Base-by-base conservation (phyloP, 2,797 vertebrate species). In the Molossus alvarezi region DNA sequence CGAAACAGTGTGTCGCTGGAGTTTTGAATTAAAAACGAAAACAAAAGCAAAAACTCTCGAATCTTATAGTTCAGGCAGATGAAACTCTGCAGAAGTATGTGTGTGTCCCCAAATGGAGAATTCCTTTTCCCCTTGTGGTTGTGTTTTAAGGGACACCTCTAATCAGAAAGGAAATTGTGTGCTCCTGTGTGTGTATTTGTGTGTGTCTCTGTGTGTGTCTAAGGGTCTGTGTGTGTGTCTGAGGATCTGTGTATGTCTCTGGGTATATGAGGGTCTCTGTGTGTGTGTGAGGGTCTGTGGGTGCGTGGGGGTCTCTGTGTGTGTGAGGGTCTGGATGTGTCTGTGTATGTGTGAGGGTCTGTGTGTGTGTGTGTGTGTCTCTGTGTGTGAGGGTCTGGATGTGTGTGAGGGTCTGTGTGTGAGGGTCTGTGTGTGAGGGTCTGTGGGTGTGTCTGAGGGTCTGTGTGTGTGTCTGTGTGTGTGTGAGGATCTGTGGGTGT, bases 121-220 rank as follows among this genome's bases (percentile, higher is more conserved):
- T 84, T 91, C 5, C 4, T 55, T 25, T 25, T 7, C 10, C 23
- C 53, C 55, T 25, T 64, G 27, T 62, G 45, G 53, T 55, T 92
- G 80, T 80, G 69, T 83, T 95, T 85, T 57, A 82, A 82, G 88
- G 41, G 94, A 75, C 79, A 53, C 88, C 37, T 41, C 27, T 76
- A 73, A 88, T 93, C 87, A n/a, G 93, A 25, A 60, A 33, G 79
- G 51, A 73, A 76, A 17, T 51, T 29, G 37, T 33, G 77, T 45
- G 77, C 51, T 6, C 10, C 1, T 18, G 23, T 81, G 14, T 27
- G 57, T 18, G 18, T 55, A 9, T 10, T 6, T 33, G 33, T 37
- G 67, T n/a, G 72, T 4, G 27, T 33, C 33, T 33, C 33, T 1
- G 55, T 27, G 67, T 55, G 33, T 8, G 55, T 1, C 10, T 29